Percentiles rank a stretch among this genome's conserved stretches.
Conservation (phyloP, 1,140 invertebrate genomes). For the Anoplophora glabripennis region DNA sequence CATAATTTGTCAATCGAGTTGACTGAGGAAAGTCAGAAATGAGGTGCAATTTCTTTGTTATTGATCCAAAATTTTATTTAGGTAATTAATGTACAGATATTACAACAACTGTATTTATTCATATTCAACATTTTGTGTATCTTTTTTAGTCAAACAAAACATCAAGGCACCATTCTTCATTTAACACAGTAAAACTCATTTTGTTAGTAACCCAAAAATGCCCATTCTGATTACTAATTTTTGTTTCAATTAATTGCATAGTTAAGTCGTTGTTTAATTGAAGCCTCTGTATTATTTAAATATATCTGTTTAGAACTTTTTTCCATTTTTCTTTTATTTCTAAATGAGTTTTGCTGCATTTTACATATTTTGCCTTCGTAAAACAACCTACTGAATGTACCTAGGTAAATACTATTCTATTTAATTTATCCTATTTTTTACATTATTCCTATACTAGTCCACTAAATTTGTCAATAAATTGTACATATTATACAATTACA, state of each 20-base stretch:
- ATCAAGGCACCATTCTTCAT: constrained; percentile 45
- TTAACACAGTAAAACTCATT: constrained; percentile 29
- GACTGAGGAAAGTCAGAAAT: no score
- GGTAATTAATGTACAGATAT: constrained; percentile 43
- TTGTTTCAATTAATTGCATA: no score
- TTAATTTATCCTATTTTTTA: constrained; percentile 32
- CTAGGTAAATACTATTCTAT: constrained; percentile 27
- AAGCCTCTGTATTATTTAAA: no score
- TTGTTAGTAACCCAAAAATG: no score
- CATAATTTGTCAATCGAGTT: no score
- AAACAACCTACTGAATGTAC: constrained; percentile 34
- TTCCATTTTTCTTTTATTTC: constrained; percentile 4
- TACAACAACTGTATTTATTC: constrained; percentile 45
- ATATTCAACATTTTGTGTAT: constrained; percentile 38
- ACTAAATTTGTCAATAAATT: constrained; percentile 36
- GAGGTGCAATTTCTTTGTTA: no score
- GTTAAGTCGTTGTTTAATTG: no score
- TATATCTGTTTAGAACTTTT: constrained; percentile 6
- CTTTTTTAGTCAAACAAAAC: constrained; percentile 44
- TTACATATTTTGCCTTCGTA: constrained; percentile 37
- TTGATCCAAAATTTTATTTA: no score
- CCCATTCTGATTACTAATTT: no score
- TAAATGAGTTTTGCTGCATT: constrained; percentile 29
- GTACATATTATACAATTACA: constrained; percentile 44
- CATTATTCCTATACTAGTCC: constrained; percentile 33